Percentiles rank a stretch among this genome's conserved stretches.
These are phyloP conservation scores for Oncorhynchus keta DNA, from an alignment of 2,113 vertebrate species.

Conservation along the genomic window DNA sequence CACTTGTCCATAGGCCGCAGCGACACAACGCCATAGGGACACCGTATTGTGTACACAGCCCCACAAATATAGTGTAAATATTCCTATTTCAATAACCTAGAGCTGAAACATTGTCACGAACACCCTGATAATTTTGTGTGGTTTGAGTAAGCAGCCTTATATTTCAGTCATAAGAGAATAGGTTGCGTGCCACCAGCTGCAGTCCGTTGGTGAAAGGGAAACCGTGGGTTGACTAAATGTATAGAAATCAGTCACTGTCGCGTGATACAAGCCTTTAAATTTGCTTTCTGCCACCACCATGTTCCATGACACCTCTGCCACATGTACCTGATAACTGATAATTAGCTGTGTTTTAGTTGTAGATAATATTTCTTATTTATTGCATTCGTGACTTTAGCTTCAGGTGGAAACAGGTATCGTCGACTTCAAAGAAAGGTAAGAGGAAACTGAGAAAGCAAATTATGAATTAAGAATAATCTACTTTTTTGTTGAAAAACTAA, in stretches of 20 bases:
- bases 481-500: no score
- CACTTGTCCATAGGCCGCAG: no score
- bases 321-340: background rate
- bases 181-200: no score
- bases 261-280: slow-evolving; percentile 54
- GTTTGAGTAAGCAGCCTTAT: no score
- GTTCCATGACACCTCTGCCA: slow-evolving; percentile 30
- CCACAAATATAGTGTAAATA: no score
- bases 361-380: background rate
- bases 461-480: background rate
- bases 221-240: slow-evolving; percentile 38
- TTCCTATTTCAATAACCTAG: no score
- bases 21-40: no score
- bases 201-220: slow-evolving; percentile 15
- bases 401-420: background rate
- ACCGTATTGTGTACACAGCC: no score
- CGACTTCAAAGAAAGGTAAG: slow-evolving; percentile 29
- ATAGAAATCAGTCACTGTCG: slow-evolving; percentile 66
- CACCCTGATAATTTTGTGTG: no score
- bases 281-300: slow-evolving; percentile 24
- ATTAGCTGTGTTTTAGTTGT: background rate
- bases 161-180: no score
- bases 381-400: background rate
- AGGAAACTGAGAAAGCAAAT: background rate
- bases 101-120: no score